phyloP scores from a whole-genome alignment of 2,797 vertebrate genomes.

The Alfaro cultratus region DNA sequence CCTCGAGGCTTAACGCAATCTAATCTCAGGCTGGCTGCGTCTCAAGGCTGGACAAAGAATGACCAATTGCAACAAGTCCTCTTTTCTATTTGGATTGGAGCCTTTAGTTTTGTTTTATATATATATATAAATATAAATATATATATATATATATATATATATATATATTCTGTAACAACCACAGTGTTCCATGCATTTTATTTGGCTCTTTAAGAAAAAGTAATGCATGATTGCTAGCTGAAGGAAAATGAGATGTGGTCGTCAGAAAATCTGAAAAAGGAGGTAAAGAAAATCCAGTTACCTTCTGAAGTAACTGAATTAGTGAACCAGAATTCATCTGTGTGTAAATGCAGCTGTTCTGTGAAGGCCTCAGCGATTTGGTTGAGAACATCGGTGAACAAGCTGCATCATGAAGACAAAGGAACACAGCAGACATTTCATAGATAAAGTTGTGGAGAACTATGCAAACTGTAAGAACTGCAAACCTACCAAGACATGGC shows the following conservation, averaged over 20 bases:
- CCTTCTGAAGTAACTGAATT: neutral
- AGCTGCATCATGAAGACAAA: neutral
- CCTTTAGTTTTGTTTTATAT: slow-evolving; percentile 5
- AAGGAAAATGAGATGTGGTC: neutral
- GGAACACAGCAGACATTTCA: neutral
- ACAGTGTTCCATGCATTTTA: neutral
- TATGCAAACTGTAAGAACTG: neutral
- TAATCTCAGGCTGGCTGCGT: slow-evolving; percentile 31
- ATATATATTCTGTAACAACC: neutral
- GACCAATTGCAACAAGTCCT: slow-evolving; percentile 45
- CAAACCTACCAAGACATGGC: neutral
- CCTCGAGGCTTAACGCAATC: slow-evolving; percentile 40
- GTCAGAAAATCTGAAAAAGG: neutral
- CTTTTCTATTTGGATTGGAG: slow-evolving; percentile 22
- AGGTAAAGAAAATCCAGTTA: neutral
- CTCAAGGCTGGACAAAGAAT: slow-evolving; percentile 19
- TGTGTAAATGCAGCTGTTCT: neutral
- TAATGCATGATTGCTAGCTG: neutral
- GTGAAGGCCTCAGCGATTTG: neutral
- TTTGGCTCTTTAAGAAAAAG: neutral
- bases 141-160: neutral
- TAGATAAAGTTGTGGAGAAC: neutral
- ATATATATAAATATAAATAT: neutral
- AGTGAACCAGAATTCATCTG: neutral
- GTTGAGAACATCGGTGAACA: neutral